phyloP scores from a whole-genome alignment of 2,113 vertebrate species.

The Mugil cephalus region DNA sequence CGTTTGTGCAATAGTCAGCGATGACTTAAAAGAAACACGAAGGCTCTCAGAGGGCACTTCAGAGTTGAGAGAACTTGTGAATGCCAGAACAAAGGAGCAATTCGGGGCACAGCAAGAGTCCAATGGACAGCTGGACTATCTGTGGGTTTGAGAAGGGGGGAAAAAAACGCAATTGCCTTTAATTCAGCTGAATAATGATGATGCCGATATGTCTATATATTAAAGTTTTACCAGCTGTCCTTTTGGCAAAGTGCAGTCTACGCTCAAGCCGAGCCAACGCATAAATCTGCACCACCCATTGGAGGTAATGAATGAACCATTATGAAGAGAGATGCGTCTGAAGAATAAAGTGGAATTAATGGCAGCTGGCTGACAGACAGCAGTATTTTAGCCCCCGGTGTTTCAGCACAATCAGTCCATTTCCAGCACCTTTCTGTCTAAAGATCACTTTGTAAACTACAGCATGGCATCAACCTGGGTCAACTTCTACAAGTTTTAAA shows the following conservation, averaged over 20 bases:
- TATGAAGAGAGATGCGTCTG: slow-evolving; percentile 56
- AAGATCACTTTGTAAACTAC: slow-evolving; percentile 30
- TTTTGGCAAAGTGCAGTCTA: slow-evolving; percentile 48
- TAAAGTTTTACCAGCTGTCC: slow-evolving; percentile 56
- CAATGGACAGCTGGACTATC: slow-evolving; percentile 29
- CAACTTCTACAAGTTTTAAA: not conserved
- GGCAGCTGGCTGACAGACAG: slow-evolving; percentile 32
- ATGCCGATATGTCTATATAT: slow-evolving; percentile 42
- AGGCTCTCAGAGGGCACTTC: too few relatives aligned
- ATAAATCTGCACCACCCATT: slow-evolving; percentile 62
- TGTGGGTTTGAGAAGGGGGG: not conserved
- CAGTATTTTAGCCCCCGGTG: slow-evolving; percentile 13
- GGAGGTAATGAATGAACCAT: slow-evolving; percentile 60
- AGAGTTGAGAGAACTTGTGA: too few relatives aligned
- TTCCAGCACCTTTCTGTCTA: slow-evolving; percentile 10
- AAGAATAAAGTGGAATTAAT: slow-evolving; percentile 39
- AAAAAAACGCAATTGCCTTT: not conserved
- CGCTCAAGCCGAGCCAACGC: slow-evolving; percentile 35
- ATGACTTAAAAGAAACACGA: not conserved
- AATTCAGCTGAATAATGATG: slow-evolving; percentile 52
- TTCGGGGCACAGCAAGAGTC: slow-evolving; percentile 3
- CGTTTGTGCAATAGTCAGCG: not conserved
- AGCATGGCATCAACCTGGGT: not conserved
- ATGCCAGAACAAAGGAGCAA: not conserved
- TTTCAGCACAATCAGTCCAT: not conserved